Evolutionary conservation across 2,113 vertebrate species (phyloP), one percentile per base, ranked within the genome.

Genomic region (Numida meleagris): DNA sequence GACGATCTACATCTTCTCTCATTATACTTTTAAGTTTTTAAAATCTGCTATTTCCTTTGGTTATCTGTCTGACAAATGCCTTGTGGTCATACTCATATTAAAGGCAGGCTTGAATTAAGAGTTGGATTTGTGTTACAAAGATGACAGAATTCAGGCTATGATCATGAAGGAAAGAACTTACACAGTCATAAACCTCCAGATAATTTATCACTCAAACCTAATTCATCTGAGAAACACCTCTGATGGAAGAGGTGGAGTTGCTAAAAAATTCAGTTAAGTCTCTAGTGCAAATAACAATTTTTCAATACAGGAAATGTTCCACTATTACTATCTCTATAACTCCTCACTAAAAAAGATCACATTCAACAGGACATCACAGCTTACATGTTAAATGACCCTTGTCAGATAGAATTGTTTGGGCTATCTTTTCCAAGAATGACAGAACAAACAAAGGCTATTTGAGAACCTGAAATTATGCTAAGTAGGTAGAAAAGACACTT

Each of bases 31-130:
- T 38, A 82, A 46, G 40, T 80, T 85, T 77, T 84, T 10, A 1
- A 93, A 84, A 74, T 66, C 59, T 83, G 19, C 11, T 33, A 40
- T 80, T 86, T 94, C 81, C 38, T 90, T 71, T 93, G 46, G 55
- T 79, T 38, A 23, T 86, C 45, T 58, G 9, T 92, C 36, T 71
- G 57, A 72, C 34, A 92, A 82, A 85, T 58, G 36, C 20, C 67
- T 71, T 24, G 18, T 82, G 38, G 62, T 62, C 36, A 29, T 63
- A 59, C 8, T 91, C 27, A 59, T 78, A 65, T 53, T 80, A 77
- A 93, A 80, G 43, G 17, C 15, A 90, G 50, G 40, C 12, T 51
- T 88, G 31, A 85, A 76, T 57, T 63, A 86, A 81, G 19, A 73
- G 42, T 63, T 66, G 34, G 43, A 78, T 34, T 75, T 75, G 3